phyloP scores from a whole-genome alignment of 2,113 vertebrate genomes.

The Microtus montanus region DNA sequence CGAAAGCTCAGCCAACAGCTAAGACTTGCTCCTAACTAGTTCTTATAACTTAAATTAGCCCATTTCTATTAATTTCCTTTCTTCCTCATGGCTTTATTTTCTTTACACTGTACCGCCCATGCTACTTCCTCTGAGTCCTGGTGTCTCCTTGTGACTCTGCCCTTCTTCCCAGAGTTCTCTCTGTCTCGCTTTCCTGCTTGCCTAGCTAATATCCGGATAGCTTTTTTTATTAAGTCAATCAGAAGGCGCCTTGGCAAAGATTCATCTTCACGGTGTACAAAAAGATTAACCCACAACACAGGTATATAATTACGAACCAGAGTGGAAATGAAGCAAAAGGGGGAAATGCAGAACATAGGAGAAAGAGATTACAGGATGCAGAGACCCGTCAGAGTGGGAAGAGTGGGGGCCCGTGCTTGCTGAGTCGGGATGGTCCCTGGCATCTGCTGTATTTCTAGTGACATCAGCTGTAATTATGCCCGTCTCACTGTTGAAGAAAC shows the following conservation, averaged over 20 bases:
- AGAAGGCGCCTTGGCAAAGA: background rate
- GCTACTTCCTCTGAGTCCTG: background rate
- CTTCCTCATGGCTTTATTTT: background rate
- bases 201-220: too few species aligned
- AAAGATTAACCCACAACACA: background rate
- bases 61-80: background rate
- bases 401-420: too few species aligned
- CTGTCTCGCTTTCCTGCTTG: background rate
- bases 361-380: background rate
- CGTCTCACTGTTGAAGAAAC: background rate
- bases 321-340: background rate
- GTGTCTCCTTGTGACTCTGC: background rate
- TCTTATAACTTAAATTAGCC: background rate
- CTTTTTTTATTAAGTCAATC: background rate
- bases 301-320: background rate
- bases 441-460: background rate
- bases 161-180: background rate
- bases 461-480: background rate
- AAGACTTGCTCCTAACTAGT: background rate
- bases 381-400: background rate
- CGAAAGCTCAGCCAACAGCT: background rate
- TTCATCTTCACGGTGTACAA: background rate
- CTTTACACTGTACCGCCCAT: background rate
- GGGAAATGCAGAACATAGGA: background rate
- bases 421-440: background rate